Evolutionary conservation across 2,113 vertebrate species (phyloP).

Genomic region (Gobiocypris rarus): DNA sequence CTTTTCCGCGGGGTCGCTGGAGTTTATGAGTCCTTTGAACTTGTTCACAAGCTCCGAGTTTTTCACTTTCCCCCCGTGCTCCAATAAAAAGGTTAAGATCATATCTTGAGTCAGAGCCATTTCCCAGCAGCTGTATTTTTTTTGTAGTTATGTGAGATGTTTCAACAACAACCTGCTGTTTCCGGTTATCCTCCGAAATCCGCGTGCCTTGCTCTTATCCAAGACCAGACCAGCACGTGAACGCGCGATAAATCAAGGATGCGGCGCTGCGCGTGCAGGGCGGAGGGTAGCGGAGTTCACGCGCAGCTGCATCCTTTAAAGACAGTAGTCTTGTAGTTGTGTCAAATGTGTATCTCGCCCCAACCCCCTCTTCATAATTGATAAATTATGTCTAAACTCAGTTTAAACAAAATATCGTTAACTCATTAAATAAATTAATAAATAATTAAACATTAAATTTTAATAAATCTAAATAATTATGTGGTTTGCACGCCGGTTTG

Average conservation of each 20-base stretch:
- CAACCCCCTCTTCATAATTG: no score
- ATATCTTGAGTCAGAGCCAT: slow-evolving; percentile 81
- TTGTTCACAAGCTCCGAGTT: slow-evolving; percentile 80
- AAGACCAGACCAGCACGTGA: neutral
- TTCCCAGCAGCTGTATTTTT: slow-evolving; percentile 28
- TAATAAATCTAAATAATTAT: no score
- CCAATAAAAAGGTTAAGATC: slow-evolving; percentile 81
- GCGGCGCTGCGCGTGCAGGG: slow-evolving; percentile 34
- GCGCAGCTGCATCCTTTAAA: no score
- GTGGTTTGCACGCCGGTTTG: no score
- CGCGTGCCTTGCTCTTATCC: slow-evolving; percentile 1
- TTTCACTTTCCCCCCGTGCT: slow-evolving; percentile 82
- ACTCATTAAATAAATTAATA: no score
- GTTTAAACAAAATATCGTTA: no score
- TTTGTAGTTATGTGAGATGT: slow-evolving; percentile 3
- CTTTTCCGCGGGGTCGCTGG: slow-evolving; percentile 74
- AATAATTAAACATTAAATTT: no score
- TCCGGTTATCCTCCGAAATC: slow-evolving; percentile 66
- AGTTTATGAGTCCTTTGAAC: slow-evolving; percentile 79
- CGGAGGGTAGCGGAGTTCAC: neutral
- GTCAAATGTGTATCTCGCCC: no score
- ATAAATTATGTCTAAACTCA: no score
- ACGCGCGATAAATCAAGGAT: slow-evolving; percentile 35
- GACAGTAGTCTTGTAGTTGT: no score
- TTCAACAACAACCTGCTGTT: slow-evolving; percentile 72